A percentile compares a stretch with the other conserved stretches of the same genome.
phyloP scores from a whole-genome alignment of 2,888 invertebrate species.

The Ophion ellenae region DNA sequence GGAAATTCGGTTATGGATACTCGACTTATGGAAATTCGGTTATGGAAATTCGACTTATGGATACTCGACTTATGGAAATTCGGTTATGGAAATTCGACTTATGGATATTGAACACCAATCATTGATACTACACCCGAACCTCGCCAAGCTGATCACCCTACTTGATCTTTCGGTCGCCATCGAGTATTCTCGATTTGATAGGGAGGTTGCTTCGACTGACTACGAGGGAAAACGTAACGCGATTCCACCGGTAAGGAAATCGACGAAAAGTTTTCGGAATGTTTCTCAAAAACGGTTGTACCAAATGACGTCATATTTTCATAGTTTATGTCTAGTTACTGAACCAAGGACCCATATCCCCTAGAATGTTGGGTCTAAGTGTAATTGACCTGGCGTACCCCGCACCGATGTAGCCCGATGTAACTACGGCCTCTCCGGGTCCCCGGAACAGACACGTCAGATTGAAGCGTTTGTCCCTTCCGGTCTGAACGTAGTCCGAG shows the following conservation, averaged over 20 bases:
- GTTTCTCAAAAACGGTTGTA: background rate
- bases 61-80: too few species aligned
- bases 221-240: background rate
- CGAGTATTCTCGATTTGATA: too few species aligned
- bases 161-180: too few species aligned
- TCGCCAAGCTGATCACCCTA: too few species aligned
- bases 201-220: background rate
- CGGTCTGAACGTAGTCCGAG: conserved; percentile 96
- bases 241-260: background rate
- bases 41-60: too few species aligned
- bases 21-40: too few species aligned
- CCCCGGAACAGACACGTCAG: conserved; percentile 96
- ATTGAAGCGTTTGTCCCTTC: conserved; percentile 95
- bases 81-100: too few species aligned
- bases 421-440: conserved; percentile 96
- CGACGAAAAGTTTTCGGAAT: too few species aligned
- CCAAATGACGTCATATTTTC: background rate
- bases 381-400: conserved; percentile 86
- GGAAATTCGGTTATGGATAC: too few species aligned
- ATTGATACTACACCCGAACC: background rate
- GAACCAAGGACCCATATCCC: background rate
- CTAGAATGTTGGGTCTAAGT: background rate
- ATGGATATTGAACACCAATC: too few species aligned
- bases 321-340: background rate
- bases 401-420: conserved; percentile 95